Percentiles rank a stretch among this genome's conserved stretches.
These are phyloP conservation scores for Brenthis hecate DNA, from an alignment of 2,888 invertebrate species.

Conservation along the genomic window DNA sequence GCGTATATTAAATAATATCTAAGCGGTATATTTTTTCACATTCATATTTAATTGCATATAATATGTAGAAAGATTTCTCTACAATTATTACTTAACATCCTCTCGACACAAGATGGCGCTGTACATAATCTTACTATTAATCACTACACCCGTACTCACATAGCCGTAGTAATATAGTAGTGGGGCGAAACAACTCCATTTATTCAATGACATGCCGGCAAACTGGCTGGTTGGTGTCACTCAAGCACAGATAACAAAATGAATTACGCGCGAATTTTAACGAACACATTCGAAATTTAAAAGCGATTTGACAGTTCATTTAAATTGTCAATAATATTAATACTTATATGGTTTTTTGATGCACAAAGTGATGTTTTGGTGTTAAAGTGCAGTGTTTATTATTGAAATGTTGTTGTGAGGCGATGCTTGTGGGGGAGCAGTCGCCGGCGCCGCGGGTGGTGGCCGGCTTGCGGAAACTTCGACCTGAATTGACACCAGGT, in stretches of 20 bases:
- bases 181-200: constrained; percentile 59
- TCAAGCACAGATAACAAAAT: constrained; percentile 47
- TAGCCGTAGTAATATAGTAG: constrained; percentile 49
- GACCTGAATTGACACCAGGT: constrained; percentile 75
- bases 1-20: too few species aligned
- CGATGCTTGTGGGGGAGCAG: constrained; percentile 77
- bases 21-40: too few species aligned
- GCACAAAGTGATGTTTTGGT: constrained; percentile 48
- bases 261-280: constrained; percentile 62
- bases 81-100: background rate
- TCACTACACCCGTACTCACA: constrained; percentile 29
- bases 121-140: background rate
- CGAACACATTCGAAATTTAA: constrained; percentile 72
- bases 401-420: constrained; percentile 69
- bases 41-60: too few species aligned
- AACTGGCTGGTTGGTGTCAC: constrained; percentile 52
- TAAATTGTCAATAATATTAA: constrained; percentile 34
- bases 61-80: too few species aligned
- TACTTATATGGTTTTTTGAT: constrained; percentile 29
- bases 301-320: constrained; percentile 62
- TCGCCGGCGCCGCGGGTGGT: constrained; percentile 80
- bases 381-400: constrained; percentile 56
- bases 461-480: constrained; percentile 76
- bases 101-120: constrained; percentile 27
- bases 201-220: constrained; percentile 67